These are phyloP conservation scores for Xerus rutilus DNA, from an alignment of 2,797 vertebrate species.

Conservation along the genomic window DNA sequence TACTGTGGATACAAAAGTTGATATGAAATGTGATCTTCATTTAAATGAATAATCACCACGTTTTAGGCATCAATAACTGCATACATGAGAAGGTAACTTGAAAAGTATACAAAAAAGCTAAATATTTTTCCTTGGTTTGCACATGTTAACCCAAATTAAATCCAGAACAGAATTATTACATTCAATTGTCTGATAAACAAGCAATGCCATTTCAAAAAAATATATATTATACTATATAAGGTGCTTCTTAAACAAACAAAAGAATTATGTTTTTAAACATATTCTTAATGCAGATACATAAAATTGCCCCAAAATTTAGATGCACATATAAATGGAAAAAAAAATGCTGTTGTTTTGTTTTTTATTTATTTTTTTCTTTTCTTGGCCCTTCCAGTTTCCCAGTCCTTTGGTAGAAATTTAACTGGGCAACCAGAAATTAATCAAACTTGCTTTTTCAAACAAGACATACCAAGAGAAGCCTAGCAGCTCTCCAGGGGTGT, in stretches of 20 bases:
- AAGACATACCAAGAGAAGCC: slow-evolving; percentile 49
- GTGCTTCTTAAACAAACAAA: slow-evolving; percentile 86
- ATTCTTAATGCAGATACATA: slow-evolving; percentile 76
- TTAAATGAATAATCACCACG: slow-evolving; percentile 87
- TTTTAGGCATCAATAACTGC: slow-evolving; percentile 85
- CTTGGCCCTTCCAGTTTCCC: slow-evolving; percentile 45
- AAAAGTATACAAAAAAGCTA: slow-evolving; percentile 80
- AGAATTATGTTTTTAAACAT: slow-evolving; percentile 76
- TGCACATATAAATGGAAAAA: slow-evolving; percentile 63
- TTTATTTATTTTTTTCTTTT: neutral
- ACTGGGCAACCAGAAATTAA: slow-evolving; percentile 43
- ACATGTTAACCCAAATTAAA: slow-evolving; percentile 80
- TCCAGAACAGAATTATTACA: slow-evolving; percentile 85
- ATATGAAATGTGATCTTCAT: slow-evolving; percentile 87
- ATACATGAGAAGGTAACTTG: slow-evolving; percentile 82
- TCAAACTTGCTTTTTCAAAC: slow-evolving; percentile 51
- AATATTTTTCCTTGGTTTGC: slow-evolving; percentile 75
- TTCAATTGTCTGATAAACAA: slow-evolving; percentile 88
- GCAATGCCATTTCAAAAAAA: slow-evolving; percentile 82
- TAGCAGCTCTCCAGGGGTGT: slow-evolving; percentile 39
- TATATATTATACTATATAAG: slow-evolving; percentile 87
- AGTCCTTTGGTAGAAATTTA: slow-evolving; percentile 57
- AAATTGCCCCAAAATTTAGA: slow-evolving; percentile 77
- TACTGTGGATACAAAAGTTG: slow-evolving; percentile 88
- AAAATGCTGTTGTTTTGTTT: too few species aligned